Conservation (phyloP, 2,888 invertebrate genomes). For the Blomia tropicalis region DNA sequence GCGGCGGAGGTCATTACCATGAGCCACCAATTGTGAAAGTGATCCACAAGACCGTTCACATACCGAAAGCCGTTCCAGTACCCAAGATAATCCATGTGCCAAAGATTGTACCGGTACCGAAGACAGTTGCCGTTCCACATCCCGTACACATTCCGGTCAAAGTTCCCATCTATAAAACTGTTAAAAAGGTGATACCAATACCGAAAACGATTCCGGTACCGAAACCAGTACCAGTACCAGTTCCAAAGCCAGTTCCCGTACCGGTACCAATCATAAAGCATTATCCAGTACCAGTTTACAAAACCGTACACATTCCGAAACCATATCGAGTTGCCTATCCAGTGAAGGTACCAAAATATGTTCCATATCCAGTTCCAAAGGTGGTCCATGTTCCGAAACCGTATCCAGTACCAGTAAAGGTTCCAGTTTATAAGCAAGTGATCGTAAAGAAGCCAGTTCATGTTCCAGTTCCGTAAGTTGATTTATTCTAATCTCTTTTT, state of each 20-base stretch:
- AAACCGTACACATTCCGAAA: conserved; percentile 30
- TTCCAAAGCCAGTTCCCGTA: conserved; percentile 30
- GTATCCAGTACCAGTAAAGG: conserved; percentile 30
- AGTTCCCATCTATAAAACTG: conserved; percentile 31
- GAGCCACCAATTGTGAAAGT: conserved; percentile 28
- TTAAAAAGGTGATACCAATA: conserved; percentile 30
- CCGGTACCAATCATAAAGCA: conserved; percentile 31
- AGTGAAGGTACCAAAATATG: conserved; percentile 30
- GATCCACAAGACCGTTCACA: conserved; percentile 28
- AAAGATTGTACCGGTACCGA: conserved; percentile 31
- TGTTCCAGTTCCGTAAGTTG: conserved; percentile 31
- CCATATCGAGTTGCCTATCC: conserved; percentile 29
- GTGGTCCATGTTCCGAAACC: conserved; percentile 31
- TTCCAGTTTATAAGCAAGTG: conserved; percentile 31
- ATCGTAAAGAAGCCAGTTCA: conserved; percentile 32
- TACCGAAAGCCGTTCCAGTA: conserved; percentile 29
- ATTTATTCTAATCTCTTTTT: not conserved
- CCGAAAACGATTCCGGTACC: conserved; percentile 31
- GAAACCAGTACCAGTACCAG: conserved; percentile 30
- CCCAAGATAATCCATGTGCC: conserved; percentile 31
- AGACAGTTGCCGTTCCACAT: conserved; percentile 31
- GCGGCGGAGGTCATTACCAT: conserved; percentile 17
- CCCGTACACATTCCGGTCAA: conserved; percentile 31
- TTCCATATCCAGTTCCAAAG: conserved; percentile 31
- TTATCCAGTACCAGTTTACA: conserved; percentile 31